Conservation (phyloP, 2,797 vertebrate genomes). For the Lates japonicus region DNA sequence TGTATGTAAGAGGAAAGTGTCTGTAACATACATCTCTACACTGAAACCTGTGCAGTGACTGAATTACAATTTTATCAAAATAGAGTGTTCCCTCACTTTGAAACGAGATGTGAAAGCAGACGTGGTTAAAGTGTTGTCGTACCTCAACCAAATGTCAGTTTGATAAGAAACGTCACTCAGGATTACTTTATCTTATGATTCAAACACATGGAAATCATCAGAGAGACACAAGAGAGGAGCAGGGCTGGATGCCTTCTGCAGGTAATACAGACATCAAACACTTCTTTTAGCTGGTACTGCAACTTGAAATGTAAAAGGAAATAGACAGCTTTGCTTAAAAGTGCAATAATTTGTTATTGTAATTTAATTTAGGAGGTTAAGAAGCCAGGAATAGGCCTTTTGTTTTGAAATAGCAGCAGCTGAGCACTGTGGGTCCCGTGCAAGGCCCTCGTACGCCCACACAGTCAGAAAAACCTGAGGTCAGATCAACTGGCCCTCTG, state of each 20-base stretch:
- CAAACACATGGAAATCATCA: slow-evolving; percentile 27
- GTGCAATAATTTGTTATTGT: neutral
- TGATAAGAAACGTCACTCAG: slow-evolving; percentile 60
- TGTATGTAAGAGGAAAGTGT: neutral
- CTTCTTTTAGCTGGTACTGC: neutral
- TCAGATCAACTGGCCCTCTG: slow-evolving; percentile 35
- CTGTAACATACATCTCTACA: neutral
- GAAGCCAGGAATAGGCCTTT: neutral
- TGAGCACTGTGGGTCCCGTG: neutral
- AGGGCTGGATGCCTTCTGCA: neutral
- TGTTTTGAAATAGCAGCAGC: slow-evolving; percentile 18
- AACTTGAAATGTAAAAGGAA: neutral
- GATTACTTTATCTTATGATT: slow-evolving; percentile 30
- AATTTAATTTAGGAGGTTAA: slow-evolving; percentile 1
- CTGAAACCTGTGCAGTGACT: neutral
- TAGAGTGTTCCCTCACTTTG: neutral
- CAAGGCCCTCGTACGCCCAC: neutral
- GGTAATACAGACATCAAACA: neutral
- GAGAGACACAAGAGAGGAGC: slow-evolving; percentile 3
- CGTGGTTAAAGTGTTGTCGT: slow-evolving; percentile 3
- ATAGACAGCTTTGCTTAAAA: neutral
- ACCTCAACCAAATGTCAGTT: slow-evolving; percentile 48
- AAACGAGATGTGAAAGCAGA: slow-evolving; percentile 15
- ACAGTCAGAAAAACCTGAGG: slow-evolving; percentile 31
- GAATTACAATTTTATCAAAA: neutral